These are phyloP conservation scores for Oryctes rhinoceros DNA, from an alignment of 1,140 invertebrate species.

Conservation along the genomic window DNA sequence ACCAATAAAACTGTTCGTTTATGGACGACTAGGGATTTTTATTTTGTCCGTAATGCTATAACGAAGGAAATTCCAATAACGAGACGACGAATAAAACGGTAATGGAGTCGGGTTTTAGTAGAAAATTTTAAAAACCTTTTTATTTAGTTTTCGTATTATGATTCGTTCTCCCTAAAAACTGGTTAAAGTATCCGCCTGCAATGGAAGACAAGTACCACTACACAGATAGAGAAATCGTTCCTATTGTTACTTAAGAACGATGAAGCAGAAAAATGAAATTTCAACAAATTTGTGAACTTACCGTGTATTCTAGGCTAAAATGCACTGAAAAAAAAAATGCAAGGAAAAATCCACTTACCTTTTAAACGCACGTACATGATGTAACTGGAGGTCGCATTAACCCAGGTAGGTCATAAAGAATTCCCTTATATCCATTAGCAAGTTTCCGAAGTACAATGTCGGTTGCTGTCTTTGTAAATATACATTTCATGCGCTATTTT, in stretches of 20 bases:
- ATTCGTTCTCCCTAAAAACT: too few relatives aligned
- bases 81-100: not conserved
- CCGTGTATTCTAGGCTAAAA: too few relatives aligned
- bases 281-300: too few relatives aligned
- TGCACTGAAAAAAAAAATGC: too few relatives aligned
- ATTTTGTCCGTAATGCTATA: slow-evolving; percentile 4
- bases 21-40: not conserved
- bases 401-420: not conserved
- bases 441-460: not conserved
- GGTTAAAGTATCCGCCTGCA: too few relatives aligned
- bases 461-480: not conserved
- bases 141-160: too few relatives aligned
- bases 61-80: slow-evolving; percentile 2
- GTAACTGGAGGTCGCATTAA: not conserved
- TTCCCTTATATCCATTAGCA: not conserved
- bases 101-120: not conserved
- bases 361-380: not conserved
- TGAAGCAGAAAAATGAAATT: too few relatives aligned
- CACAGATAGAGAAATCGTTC: too few relatives aligned
- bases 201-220: too few relatives aligned
- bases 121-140: not conserved
- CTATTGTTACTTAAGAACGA: too few relatives aligned
- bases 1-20: slow-evolving; percentile 4
- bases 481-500: too few relatives aligned
- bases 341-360: too few relatives aligned